Evolutionary conservation across 2,888 invertebrate genomes (phyloP).

Genomic region (Bellardia pandia): DNA sequence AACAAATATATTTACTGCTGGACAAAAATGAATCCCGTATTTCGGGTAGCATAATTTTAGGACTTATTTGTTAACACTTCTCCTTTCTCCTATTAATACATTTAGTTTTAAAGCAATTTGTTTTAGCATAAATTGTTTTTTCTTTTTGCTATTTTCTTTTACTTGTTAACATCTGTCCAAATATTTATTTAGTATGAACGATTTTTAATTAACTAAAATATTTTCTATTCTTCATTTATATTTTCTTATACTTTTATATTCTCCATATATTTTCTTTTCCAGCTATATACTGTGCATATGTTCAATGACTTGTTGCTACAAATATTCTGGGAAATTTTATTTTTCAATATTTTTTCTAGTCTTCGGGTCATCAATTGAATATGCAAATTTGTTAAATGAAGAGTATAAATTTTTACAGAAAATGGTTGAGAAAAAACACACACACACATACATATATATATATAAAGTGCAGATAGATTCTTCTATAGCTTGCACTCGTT

Average conservation of each 20-base stretch:
- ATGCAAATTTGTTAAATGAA: conserved; percentile 70
- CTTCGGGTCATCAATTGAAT: conserved; percentile 62
- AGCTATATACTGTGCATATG: not conserved
- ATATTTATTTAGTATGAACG: conserved; percentile 70
- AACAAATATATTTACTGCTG: too few species aligned
- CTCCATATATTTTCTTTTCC: conserved; percentile 12
- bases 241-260: not conserved
- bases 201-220: conserved; percentile 72
- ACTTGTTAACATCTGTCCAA: conserved; percentile 67
- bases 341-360: conserved; percentile 8
- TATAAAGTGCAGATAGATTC: conserved; percentile 2
- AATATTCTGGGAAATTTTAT: conserved; percentile 37
- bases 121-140: not conserved
- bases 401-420: conserved; percentile 54
- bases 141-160: conserved; percentile 34
- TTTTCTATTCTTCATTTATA: conserved; percentile 30
- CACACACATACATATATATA: not conserved
- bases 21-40: not conserved
- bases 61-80: not conserved
- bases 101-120: conserved; percentile 52
- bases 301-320: conserved; percentile 63
- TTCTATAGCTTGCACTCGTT: conserved; percentile 28
- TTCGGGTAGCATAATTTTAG: not conserved
- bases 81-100: not conserved
- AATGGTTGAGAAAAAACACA: conserved; percentile 2